Evolutionary conservation across 23 tunicate genomes (phyloP), one percentile per base, ranked within the genome.

Genomic region (Clavelina lepadiformis): DNA sequence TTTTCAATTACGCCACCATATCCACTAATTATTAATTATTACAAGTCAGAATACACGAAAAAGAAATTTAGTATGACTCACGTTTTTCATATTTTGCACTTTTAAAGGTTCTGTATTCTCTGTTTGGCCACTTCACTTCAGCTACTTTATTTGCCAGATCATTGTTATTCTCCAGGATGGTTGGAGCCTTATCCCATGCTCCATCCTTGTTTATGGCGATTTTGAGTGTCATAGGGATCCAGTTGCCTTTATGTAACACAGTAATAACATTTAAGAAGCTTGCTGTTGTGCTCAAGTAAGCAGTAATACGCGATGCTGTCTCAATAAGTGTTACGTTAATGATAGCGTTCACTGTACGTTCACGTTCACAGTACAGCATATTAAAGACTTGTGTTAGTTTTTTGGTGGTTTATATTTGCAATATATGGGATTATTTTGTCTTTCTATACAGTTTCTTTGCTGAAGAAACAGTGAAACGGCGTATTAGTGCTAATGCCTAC

Each of bases 101-200:
- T 7, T 66, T 26, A 62, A 79, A 93, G 5, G 45, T 79, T 38
- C 74, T 75, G 57, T 66, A 85, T 41, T 60, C 67, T 36, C 83
- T 59, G 0, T 21, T 25, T 25, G 95, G 91, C 88, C 91, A 86
- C 50, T 79, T 68, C 3, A 67, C 76, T 77, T 33, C 74, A 3
- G 5, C 46, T 8, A 83, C 65, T n/a, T 31, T 79, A 18, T 63
- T 58, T 4, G 1, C 4, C 0, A 91, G 80, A 1, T 83, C 73
- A 0, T 65, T 59, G 79, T 91, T 91, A 38, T 24, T 46, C 28
- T 85, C 68, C 25, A 86, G 2, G 31, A 71, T 36, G n/a, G 22
- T 21, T 5, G 28, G 18, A 19, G 31, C 53, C 19, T 77, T 64
- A 15, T 6, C 32, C 89, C 89, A 81, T 13, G 23, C 34, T 31